phyloP scores from a whole-genome alignment of 2,113 vertebrate genomes.

The Kobus ellipsiprymnus region DNA sequence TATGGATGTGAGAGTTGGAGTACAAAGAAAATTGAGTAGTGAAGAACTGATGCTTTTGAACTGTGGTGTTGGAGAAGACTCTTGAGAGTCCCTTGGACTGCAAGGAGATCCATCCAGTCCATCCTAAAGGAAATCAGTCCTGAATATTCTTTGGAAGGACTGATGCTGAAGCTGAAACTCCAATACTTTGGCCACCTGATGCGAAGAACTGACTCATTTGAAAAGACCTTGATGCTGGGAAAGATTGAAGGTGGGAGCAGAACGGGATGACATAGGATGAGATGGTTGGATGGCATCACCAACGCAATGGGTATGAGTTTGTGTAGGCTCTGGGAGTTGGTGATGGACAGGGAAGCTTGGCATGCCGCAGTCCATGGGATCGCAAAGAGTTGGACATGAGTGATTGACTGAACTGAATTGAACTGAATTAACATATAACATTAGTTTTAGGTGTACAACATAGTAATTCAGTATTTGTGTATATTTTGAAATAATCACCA shows the following conservation, averaged over 20 bases:
- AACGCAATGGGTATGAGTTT: not conserved
- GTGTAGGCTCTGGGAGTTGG: not conserved
- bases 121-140: not conserved
- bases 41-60: not conserved
- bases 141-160: not conserved
- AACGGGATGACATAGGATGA: not conserved
- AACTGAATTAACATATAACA: not conserved
- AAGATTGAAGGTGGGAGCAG: not conserved
- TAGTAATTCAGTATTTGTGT: not conserved
- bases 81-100: not conserved
- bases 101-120: not conserved
- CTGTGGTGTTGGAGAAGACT: not conserved
- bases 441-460: not conserved
- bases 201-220: not conserved
- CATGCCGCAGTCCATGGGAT: not conserved
- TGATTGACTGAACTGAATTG: not conserved
- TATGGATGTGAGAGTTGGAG: not conserved
- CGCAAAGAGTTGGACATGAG: accelerated
- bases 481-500: not conserved
- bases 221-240: not conserved
- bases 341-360: not conserved
- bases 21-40: not conserved
- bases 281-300: not conserved
- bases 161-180: not conserved
- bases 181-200: not conserved